These are phyloP conservation scores for Drosophila hydei DNA, from an alignment of 1,140 invertebrate genomes.

Conservation along the genomic window DNA sequence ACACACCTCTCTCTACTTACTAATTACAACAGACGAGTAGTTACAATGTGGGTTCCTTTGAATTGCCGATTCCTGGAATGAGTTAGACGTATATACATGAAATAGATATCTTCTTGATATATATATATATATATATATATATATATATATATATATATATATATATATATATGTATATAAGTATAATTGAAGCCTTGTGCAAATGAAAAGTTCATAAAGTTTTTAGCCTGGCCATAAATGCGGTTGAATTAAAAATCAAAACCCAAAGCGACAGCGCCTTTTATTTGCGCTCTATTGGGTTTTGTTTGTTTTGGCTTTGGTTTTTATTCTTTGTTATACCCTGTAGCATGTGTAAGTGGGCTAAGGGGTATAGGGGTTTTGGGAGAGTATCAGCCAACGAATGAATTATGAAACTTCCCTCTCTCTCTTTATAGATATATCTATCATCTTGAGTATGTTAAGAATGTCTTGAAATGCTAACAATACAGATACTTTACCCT, in stretches of 20 bases:
- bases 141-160: not conserved
- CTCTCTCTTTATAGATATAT: too few relatives aligned
- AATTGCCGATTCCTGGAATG: conserved; percentile 20
- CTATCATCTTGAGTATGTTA: too few relatives aligned
- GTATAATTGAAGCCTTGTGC: conserved; percentile 10
- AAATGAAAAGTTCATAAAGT: conserved; percentile 38
- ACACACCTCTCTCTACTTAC: conserved; percentile 15
- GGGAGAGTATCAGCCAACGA: not conserved
- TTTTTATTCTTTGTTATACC: conserved; percentile 7
- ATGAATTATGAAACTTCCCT: too few relatives aligned
- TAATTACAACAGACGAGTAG: conserved; percentile 39
- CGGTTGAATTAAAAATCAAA: conserved; percentile 41
- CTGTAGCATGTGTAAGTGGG: not conserved
- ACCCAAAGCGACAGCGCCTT: conserved; percentile 4
- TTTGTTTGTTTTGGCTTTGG: conserved; percentile 33
- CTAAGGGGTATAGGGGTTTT: too few relatives aligned
- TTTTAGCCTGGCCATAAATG: conserved; percentile 33
- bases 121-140: too few relatives aligned
- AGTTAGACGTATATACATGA: too few relatives aligned
- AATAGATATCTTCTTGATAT: too few relatives aligned
- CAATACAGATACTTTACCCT: too few relatives aligned
- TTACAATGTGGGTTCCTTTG: conserved; percentile 13
- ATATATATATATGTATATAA: not conserved
- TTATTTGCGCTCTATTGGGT: conserved; percentile 25
- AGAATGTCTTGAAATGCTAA: too few relatives aligned